Percentiles rank a stretch among this genome's conserved stretches.
Evolutionary conservation across 2,113 vertebrate genomes (phyloP).

Genomic region (Notothenia rossii): DNA sequence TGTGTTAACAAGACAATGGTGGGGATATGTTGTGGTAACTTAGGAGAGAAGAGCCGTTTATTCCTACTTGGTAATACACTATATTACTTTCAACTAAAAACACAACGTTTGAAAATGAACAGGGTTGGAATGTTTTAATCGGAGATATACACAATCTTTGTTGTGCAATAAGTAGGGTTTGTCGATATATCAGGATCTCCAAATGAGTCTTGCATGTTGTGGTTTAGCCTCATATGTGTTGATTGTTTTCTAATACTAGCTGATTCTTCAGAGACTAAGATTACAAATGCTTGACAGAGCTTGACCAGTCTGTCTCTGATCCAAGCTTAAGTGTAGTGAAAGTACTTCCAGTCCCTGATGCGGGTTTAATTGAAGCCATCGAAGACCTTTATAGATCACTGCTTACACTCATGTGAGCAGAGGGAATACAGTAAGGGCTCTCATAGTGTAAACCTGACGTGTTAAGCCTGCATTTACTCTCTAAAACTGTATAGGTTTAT

Average conservation of each 20-base stretch:
- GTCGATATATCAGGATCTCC: not conserved
- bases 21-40: not conserved
- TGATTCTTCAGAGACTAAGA: conserved; percentile 8
- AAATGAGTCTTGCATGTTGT: not conserved
- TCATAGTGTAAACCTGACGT: not conserved
- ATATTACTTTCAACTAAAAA: not conserved
- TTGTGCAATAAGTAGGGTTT: not conserved
- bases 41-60: not conserved
- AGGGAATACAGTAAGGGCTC: not conserved
- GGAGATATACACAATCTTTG: not conserved
- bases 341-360: not conserved
- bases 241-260: not conserved
- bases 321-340: conserved; percentile 3
- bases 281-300: not conserved
- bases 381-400: not conserved
- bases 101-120: not conserved
- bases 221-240: not conserved
- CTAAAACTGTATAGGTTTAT: not conserved
- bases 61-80: not conserved
- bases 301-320: conserved; percentile 11
- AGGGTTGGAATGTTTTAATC: not conserved
- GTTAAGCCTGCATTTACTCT: not conserved
- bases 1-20: conserved; percentile 14
- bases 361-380: conserved; percentile 2
- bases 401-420: conserved; percentile 1